Evolutionary conservation across 2,797 vertebrate species (phyloP), one percentile per base, ranked within the genome.

Genomic region (Pipistrellus kuhlii): DNA sequence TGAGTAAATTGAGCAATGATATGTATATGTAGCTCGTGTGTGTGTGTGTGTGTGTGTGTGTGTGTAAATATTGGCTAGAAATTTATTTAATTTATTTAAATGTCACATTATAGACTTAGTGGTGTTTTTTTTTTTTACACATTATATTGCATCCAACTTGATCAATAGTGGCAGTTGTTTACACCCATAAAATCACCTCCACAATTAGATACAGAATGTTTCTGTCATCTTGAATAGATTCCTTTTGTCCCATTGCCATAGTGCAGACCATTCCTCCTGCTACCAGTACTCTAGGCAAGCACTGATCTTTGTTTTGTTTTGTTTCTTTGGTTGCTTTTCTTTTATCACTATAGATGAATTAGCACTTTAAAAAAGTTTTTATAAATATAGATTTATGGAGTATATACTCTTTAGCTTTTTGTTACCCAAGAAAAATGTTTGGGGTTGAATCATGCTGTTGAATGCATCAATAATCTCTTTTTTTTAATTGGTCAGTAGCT

Each of bases 11-110:
- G 14, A 72, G 23, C 30, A 69, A 85, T 77, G 27, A 11, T 41
- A 57, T 51, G 7, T 7, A 53, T 73, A 77, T 86, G 13, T 55
- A 85, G 41, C 23, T 90, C 46, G 6, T 48, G 27, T 38, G 23
- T 6, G 0, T 77, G 11, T 71, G 6, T 48, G 27, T 38, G 23
- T 44, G 10, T 9, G 10, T 66, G n/a, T 66, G 3, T 44, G 4
- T 72, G 62, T 44, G 80, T 71, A 88, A 72, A 83, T 15, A 12
- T 68, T 91, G 20, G 32, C 32, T 88, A 82, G 20, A 69, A 85
- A 78, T 85, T 17, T 48, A 90, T 48, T 81, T 82, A 85, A 78
- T 85, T 17, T 48, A 90, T 48, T 81, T 82, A 68, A 17, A 85
- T 68, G 71, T 41, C 21, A 55, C 21, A 41, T 83, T 75, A 84